Evolutionary conservation across 2,797 vertebrate genomes (phyloP).

Genomic region (Huso huso): DNA sequence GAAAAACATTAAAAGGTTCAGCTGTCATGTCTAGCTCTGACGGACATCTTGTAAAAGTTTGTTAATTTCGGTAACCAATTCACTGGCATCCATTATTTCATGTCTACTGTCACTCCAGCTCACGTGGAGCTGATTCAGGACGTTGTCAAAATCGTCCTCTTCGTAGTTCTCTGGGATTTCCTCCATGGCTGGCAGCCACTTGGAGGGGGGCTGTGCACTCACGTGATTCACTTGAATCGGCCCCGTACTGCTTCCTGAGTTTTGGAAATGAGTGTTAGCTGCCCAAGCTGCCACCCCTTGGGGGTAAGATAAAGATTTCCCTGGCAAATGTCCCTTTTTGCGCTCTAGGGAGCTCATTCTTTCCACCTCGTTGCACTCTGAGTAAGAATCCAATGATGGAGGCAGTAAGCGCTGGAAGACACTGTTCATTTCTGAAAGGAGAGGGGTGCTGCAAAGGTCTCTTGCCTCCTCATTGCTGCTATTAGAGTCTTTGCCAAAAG

Average conservation of each 20-base stretch:
- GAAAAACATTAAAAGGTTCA: constrained; percentile 38
- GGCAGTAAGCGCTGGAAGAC: constrained; percentile 91
- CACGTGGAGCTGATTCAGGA: constrained; percentile 78
- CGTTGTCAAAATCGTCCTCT: constrained; percentile 92
- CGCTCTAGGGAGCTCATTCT: constrained; percentile 75
- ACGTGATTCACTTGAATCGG: constrained; percentile 63
- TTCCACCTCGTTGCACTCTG: constrained; percentile 69
- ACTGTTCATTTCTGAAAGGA: constrained; percentile 92
- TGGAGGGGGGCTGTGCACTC: constrained; percentile 64
- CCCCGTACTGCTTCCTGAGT: constrained; percentile 67
- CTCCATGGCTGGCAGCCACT: constrained; percentile 97
- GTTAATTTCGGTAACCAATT: constrained; percentile 95
- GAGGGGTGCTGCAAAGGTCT: constrained; percentile 74
- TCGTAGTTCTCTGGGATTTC: constrained; percentile 97
- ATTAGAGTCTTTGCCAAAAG: constrained; percentile 82
- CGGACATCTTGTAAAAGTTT: constrained; percentile 93
- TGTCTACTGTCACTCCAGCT: constrained; percentile 81
- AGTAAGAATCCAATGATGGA: constrained; percentile 71
- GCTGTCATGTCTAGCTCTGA: constrained; percentile 68
- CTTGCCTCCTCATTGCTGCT: constrained; percentile 46
- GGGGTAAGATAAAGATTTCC: constrained; percentile 75
- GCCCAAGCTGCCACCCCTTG: constrained; percentile 92
- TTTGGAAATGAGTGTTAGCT: constrained; percentile 92
- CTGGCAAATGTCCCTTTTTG: constrained; percentile 73
- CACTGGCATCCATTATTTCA: constrained; percentile 94